These are phyloP conservation scores for Scrobipalpa costella DNA, from an alignment of 2,888 invertebrate species.

Conservation along the genomic window DNA sequence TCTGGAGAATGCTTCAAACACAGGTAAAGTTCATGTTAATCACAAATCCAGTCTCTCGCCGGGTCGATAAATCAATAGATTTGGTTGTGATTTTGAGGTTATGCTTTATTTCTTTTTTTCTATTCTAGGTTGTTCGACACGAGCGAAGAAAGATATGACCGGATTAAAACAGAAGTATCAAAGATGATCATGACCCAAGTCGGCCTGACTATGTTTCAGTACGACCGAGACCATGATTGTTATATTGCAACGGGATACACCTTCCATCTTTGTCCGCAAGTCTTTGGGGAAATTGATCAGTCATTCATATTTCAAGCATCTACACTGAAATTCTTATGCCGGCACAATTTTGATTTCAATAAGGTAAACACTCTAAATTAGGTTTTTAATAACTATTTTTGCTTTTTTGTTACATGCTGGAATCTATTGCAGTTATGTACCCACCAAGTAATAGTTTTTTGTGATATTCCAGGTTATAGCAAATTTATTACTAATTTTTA, in stretches of 20 bases:
- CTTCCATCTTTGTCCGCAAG: conserved; percentile 85
- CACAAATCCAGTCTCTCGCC: neutral
- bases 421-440: no score
- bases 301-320: conserved; percentile 83
- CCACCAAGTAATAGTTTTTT: no score
- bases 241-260: conserved; percentile 84
- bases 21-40: conserved; percentile 61
- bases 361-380: conserved; percentile 77
- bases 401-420: no score
- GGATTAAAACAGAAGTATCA: conserved; percentile 59
- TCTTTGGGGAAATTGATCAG: conserved; percentile 82
- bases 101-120: neutral
- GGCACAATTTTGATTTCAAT: conserved; percentile 86
- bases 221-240: conserved; percentile 77
- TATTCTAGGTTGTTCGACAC: conserved; percentile 69
- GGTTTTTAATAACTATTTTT: no score
- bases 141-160: conserved; percentile 63
- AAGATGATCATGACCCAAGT: conserved; percentile 84
- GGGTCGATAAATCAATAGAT: neutral
- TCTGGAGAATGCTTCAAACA: conserved; percentile 69
- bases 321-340: conserved; percentile 83
- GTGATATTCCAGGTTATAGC: no score
- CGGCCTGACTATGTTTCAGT: conserved; percentile 84
- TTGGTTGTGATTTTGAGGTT: neutral
- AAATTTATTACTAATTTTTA: no score